Conservation (phyloP, 1,140 invertebrate genomes). For the Platyura marginata region DNA sequence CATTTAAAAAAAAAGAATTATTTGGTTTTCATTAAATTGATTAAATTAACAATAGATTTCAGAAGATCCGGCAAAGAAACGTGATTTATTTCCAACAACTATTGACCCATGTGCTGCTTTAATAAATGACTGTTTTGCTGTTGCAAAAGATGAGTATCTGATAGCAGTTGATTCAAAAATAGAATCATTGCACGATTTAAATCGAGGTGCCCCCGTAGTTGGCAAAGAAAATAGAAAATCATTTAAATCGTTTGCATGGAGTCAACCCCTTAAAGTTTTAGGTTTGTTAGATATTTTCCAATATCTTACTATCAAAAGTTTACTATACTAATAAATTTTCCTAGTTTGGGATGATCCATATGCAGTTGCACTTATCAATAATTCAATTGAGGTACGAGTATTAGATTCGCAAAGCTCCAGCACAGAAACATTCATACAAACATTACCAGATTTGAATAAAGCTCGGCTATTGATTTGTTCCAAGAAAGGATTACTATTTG, state of each 20-base stretch:
- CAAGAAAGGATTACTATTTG: constrained; percentile 60
- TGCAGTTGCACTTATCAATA: constrained; percentile 62
- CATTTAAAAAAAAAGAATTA: neutral
- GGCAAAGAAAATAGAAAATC: constrained; percentile 9
- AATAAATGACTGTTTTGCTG: constrained; percentile 15
- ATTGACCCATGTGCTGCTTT: constrained; percentile 68
- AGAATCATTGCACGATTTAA: neutral
- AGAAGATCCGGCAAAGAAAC: constrained; percentile 11
- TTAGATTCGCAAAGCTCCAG: constrained; percentile 43
- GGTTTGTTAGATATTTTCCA: too few species aligned
- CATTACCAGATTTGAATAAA: constrained; percentile 47
- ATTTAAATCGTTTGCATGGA: constrained; percentile 12
- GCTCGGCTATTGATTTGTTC: constrained; percentile 43
- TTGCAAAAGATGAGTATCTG: constrained; percentile 18
- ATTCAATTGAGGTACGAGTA: constrained; percentile 65
- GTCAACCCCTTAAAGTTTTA: constrained; percentile 12
- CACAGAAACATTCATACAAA: constrained; percentile 54
- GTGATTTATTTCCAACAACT: constrained; percentile 58
- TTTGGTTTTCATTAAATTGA: neutral
- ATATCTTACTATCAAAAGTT: constrained; percentile 7
- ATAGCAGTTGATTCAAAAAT: constrained; percentile 15
- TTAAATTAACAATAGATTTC: constrained; percentile 4
- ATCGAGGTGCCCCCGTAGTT: too few species aligned
- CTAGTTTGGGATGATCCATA: constrained; percentile 83
- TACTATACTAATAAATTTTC: too few species aligned